Conservation (phyloP, 2,113 vertebrate genomes). For the cat (Felis catus) region F.catus_Fca126_mat1.0 CM031420.1:106717001-106717500, state of each 20-base stretch:
- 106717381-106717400: background rate
- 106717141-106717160: constrained; percentile 17
- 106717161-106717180: background rate
- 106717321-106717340: background rate
- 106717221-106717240: constrained; percentile 2
- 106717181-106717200: constrained; percentile 4
- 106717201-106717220: background rate
- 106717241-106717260: background rate
- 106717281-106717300: constrained; percentile 23
- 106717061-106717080: constrained; percentile 14
- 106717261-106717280: background rate
- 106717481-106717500: background rate
- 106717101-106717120: background rate
- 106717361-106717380: background rate
- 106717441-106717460: background rate
- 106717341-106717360: background rate
- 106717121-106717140: constrained; percentile 6
- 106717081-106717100: constrained; percentile 27
- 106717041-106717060: constrained; percentile 18
- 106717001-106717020: constrained; percentile 31
- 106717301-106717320: background rate
- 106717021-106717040: constrained; percentile 20
- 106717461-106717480: background rate
- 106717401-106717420: background rate
- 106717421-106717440: background rate